Evolutionary conservation across 2,888 invertebrate genomes (phyloP).

Genomic region (Polyommatus iphigenia): DNA sequence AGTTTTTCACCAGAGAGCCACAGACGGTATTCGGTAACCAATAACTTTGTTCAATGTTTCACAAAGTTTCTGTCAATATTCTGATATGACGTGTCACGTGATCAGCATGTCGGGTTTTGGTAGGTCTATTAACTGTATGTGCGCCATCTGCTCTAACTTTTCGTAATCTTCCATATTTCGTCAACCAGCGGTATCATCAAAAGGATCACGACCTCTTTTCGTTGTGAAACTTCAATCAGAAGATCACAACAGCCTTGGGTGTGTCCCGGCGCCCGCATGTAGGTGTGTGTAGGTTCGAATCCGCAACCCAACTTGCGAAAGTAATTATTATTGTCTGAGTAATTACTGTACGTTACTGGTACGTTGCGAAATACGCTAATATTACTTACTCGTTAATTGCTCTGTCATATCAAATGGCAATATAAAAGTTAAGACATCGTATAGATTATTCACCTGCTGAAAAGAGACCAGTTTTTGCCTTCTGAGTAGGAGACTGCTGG

Average conservation of each 20-base stretch:
- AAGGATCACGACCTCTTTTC: not conserved
- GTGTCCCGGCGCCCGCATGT: conserved; percentile 12
- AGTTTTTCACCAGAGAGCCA: too few relatives aligned
- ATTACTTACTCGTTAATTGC: not conserved
- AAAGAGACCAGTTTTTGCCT: not conserved
- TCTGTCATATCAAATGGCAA: not conserved
- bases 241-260: conserved; percentile 17
- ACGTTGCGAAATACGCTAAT: not conserved
- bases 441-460: not conserved
- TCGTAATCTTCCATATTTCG: not conserved
- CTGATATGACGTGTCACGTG: too few relatives aligned
- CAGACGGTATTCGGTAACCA: too few relatives aligned
- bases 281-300: conserved; percentile 29
- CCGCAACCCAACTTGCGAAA: conserved; percentile 17
- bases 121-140: too few relatives aligned
- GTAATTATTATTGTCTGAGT: conserved; percentile 19
- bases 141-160: not conserved
- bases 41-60: too few relatives aligned
- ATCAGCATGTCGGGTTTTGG: too few relatives aligned
- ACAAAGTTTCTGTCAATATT: too few relatives aligned
- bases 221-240: not conserved
- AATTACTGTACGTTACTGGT: conserved; percentile 2
- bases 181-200: not conserved
- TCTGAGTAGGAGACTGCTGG: not conserved
- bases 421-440: not conserved